Evolutionary conservation across 2,797 vertebrate species (phyloP).

Genomic region (Erpetoichthys calabaricus): DNA sequence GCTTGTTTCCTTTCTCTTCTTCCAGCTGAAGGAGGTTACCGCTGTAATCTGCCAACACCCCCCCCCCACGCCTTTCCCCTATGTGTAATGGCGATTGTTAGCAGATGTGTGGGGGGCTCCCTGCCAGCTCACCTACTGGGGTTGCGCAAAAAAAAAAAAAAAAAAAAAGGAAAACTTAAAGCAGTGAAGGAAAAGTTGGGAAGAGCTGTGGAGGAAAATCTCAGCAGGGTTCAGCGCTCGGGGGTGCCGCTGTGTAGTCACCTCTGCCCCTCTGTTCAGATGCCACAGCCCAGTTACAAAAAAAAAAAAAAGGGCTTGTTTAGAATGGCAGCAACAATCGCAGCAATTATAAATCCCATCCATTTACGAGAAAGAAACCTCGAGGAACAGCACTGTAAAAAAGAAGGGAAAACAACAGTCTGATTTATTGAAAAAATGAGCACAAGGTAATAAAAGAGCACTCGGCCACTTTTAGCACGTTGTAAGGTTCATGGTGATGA

Average conservation of each 20-base stretch:
- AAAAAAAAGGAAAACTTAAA: conserved; percentile 6
- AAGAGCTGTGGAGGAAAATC: conserved; percentile 2
- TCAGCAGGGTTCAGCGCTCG: background rate
- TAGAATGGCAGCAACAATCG: conserved; percentile 27
- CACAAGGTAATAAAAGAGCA: no score
- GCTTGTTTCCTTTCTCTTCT: conserved; percentile 46
- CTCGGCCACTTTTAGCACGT: no score
- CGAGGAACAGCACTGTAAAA: conserved; percentile 10
- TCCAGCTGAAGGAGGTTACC: conserved; percentile 39
- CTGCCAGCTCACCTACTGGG: conserved; percentile 20
- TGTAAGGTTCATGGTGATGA: no score
- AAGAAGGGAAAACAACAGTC: no score
- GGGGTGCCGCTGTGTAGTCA: background rate
- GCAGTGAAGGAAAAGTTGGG: background rate
- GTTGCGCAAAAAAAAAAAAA: conserved; percentile 6
- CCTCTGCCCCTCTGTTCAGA: conserved; percentile 14
- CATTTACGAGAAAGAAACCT: conserved; percentile 29
- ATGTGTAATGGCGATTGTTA: conserved; percentile 42
- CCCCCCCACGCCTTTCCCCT: no score
- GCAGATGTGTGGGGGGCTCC: conserved; percentile 44
- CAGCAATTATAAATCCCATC: conserved; percentile 35
- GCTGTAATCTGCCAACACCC: conserved; percentile 42
- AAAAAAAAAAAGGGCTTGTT: conserved; percentile 36
- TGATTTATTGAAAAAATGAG: no score
- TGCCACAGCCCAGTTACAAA: conserved; percentile 20